phyloP scores from a whole-genome alignment of 2,888 invertebrate species.

The Xylophagus ater region DNA sequence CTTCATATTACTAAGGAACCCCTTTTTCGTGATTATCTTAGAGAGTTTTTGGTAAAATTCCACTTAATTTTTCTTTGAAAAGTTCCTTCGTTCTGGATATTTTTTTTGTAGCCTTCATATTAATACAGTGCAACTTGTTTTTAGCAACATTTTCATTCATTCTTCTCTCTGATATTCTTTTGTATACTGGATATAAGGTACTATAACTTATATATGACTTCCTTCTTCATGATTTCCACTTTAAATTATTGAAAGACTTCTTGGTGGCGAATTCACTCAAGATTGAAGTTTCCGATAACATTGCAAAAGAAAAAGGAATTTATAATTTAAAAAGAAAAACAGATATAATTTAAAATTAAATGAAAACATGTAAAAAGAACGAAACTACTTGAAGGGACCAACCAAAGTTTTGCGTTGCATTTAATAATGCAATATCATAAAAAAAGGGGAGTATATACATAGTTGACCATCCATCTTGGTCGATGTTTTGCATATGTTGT shows the following conservation, averaged over 20 bases:
- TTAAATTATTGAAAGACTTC: slow-evolving; percentile 3
- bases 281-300: slow-evolving; percentile 12
- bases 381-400: not conserved
- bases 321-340: not conserved
- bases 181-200: no score
- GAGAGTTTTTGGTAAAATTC: no score
- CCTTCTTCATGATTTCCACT: not conserved
- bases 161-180: no score
- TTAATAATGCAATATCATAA: not conserved
- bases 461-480: not conserved
- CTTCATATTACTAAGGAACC: no score
- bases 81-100: no score
- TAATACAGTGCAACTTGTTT: no score
- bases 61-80: no score
- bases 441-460: no score
- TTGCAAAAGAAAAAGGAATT: not conserved
- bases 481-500: slow-evolving; percentile 6
- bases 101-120: no score
- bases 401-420: not conserved
- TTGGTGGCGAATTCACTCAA: slow-evolving; percentile 14
- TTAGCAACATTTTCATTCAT: no score
- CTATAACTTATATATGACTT: no score
- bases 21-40: no score
- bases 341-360: not conserved
- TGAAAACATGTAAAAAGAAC: not conserved